phyloP scores from a whole-genome alignment of 2,888 invertebrate species.

The Boloria euphrosyne region DNA sequence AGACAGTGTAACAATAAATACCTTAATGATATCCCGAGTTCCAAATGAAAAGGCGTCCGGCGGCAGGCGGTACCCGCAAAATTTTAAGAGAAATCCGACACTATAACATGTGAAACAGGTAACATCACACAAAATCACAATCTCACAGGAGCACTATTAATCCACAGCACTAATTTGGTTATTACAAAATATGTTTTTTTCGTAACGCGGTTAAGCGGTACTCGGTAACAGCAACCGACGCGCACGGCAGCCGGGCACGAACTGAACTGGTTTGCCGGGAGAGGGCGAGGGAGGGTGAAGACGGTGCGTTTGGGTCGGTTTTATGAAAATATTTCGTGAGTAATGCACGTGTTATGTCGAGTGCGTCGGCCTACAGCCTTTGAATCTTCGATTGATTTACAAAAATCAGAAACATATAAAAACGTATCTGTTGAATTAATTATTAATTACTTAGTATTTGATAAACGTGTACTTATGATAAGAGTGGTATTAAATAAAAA shows the following conservation, averaged over 20 bases:
- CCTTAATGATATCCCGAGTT: conserved; percentile 82
- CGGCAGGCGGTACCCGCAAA: conserved; percentile 67
- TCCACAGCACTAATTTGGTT: conserved; percentile 78
- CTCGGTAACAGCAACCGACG: conserved; percentile 60
- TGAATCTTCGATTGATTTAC: conserved; percentile 67
- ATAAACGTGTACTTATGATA: no score
- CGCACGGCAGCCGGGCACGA: conserved; percentile 77
- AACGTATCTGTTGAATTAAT: conserved; percentile 20
- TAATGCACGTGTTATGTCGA: conserved; percentile 82
- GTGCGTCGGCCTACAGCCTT: conserved; percentile 79
- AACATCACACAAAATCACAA: conserved; percentile 78
- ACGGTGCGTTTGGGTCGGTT: conserved; percentile 77
- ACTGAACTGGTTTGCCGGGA: conserved; percentile 77
- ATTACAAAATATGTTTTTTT: conserved; percentile 71
- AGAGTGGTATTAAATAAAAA: no score
- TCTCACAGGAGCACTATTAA: conserved; percentile 75
- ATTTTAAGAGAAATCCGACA: conserved; percentile 75
- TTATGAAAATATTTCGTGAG: conserved; percentile 83
- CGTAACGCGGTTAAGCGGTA: conserved; percentile 70
- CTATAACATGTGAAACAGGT: conserved; percentile 66
- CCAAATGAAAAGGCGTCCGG: conserved; percentile 78
- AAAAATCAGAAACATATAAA: no score
- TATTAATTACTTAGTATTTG: no score
- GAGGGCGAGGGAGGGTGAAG: conserved; percentile 51
- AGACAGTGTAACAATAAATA: conserved; percentile 82